Percentiles rank a stretch among this genome's conserved stretches.
Evolutionary conservation across 2,888 invertebrate genomes (phyloP).

Genomic region (Drosophila kanekoi): DNA sequence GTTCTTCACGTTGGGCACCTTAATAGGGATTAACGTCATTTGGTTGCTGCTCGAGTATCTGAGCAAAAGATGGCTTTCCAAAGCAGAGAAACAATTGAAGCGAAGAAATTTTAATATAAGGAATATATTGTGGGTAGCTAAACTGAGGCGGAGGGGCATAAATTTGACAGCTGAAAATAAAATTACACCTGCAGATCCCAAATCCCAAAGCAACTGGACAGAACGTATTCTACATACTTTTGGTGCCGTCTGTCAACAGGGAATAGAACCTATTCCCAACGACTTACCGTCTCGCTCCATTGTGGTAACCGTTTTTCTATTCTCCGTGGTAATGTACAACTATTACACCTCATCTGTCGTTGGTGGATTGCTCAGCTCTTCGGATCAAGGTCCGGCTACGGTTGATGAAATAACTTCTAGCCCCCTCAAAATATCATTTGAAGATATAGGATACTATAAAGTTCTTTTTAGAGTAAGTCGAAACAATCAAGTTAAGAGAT

Average conservation of each 20-base stretch:
- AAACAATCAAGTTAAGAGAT: background rate
- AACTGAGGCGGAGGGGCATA: background rate
- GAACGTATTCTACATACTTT: constrained; percentile 68
- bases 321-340: constrained; percentile 83
- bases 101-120: background rate
- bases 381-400: constrained; percentile 78
- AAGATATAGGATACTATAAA: constrained; percentile 84
- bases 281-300: constrained; percentile 74
- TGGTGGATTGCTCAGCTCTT: constrained; percentile 82
- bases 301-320: constrained; percentile 74
- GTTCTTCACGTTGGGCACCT: constrained; percentile 57
- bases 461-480: constrained; percentile 80
- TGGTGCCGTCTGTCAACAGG: constrained; percentile 83
- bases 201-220: constrained; percentile 33
- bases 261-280: constrained; percentile 77
- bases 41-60: constrained; percentile 73
- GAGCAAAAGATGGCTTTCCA: constrained; percentile 16
- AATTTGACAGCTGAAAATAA: background rate
- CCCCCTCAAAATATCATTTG: constrained; percentile 81
- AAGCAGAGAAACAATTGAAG: background rate
- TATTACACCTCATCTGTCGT: constrained; percentile 84
- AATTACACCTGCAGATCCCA: background rate
- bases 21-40: constrained; percentile 64
- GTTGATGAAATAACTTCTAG: constrained; percentile 80
- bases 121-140: background rate